Evolutionary conservation across 1,140 invertebrate genomes (phyloP).

Genomic region (Hycleus phaleratus): DNA sequence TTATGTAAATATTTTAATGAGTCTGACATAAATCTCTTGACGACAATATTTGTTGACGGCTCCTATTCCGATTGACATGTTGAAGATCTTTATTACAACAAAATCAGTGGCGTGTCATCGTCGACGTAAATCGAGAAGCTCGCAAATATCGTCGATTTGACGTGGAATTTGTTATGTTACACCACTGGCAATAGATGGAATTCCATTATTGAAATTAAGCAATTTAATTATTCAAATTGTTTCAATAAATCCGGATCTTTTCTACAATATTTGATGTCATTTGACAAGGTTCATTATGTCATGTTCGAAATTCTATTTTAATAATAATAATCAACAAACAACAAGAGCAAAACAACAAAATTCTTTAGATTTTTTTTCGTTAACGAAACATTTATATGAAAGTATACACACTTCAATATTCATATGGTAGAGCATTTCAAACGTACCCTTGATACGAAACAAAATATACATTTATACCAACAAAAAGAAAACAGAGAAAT

Average conservation of each 20-base stretch:
- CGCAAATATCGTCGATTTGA: not conserved
- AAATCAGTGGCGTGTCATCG: not conserved
- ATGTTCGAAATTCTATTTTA: constrained; percentile 2
- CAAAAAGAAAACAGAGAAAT: too few species aligned
- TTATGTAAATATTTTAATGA: too few species aligned
- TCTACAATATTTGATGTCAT: constrained; percentile 3
- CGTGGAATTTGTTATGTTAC: not conserved
- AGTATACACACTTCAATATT: not conserved
- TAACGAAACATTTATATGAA: not conserved
- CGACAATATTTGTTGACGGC: too few species aligned
- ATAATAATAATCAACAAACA: not conserved
- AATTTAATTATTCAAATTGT: too few species aligned
- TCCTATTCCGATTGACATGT: too few species aligned
- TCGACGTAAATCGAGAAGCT: not conserved
- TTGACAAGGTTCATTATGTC: constrained; percentile 9
- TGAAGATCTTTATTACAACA: not conserved
- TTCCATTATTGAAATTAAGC: constrained; percentile 2
- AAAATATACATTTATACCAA: too few species aligned
- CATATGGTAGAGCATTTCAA: too few species aligned
- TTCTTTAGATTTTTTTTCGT: constrained; percentile 3
- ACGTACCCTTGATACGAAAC: too few species aligned
- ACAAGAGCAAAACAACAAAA: constrained; percentile 1
- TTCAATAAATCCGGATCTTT: too few species aligned
- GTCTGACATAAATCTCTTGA: too few species aligned
- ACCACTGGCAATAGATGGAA: not conserved